phyloP scores from a whole-genome alignment of 2,888 invertebrate genomes.

The Cephus pygmeus region DNA sequence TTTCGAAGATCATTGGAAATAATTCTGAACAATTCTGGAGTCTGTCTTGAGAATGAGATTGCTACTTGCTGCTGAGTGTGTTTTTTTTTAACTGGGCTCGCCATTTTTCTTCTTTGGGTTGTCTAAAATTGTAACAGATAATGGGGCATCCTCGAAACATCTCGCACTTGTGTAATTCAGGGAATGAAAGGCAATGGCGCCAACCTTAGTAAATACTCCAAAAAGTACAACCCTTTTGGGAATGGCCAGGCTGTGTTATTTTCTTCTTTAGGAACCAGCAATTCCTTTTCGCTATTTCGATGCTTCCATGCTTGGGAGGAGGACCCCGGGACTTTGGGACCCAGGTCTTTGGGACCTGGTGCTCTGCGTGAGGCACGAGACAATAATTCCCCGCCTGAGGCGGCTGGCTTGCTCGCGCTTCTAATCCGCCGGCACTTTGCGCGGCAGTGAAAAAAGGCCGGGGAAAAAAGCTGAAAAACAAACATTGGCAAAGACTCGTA shows the following conservation, averaged over 20 bases:
- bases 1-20: background rate
- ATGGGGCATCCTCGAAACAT: background rate
- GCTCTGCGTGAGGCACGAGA: conserved; percentile 47
- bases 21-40: background rate
- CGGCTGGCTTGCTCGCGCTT: conserved; percentile 44
- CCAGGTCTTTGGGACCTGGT: background rate
- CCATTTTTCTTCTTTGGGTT: background rate
- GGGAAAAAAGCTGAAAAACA: background rate
- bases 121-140: background rate
- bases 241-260: background rate
- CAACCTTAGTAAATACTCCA: background rate
- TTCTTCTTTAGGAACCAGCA: background rate
- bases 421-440: conserved; percentile 49
- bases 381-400: conserved; percentile 41
- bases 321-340: background rate
- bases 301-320: background rate
- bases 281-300: background rate
- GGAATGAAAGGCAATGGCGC: background rate
- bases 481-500: background rate
- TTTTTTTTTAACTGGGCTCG: background rate
- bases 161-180: background rate
- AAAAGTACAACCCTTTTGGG: background rate
- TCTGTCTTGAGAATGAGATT: background rate
- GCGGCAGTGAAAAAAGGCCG: conserved; percentile 35
- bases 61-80: background rate